Evolutionary conservation across 2,888 invertebrate species (phyloP).

Genomic region (Meteorus cinctellus): DNA sequence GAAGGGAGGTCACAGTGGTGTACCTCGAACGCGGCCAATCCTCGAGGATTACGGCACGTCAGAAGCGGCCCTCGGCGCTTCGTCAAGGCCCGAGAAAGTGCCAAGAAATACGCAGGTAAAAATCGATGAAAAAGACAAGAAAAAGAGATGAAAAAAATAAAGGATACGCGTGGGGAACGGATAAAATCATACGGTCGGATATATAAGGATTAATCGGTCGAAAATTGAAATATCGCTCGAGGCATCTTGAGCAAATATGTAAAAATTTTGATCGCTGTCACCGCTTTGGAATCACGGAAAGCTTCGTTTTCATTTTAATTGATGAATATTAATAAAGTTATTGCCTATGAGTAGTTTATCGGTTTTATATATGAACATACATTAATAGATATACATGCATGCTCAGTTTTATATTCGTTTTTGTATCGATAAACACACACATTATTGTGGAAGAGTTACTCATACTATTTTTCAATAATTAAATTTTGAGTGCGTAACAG

Average conservation of each 20-base stretch:
- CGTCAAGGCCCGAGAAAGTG: conserved; percentile 69
- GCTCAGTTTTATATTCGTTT: conserved; percentile 45
- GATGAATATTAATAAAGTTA: conserved; percentile 46
- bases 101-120: conserved; percentile 72
- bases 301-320: conserved; percentile 47
- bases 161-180: not conserved
- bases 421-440: conserved; percentile 45
- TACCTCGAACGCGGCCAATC: conserved; percentile 71
- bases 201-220: not conserved
- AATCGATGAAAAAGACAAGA: conserved; percentile 52
- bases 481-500: conserved; percentile 8
- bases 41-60: conserved; percentile 71
- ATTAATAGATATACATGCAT: conserved; percentile 32
- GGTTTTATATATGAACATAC: conserved; percentile 35
- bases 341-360: conserved; percentile 55
- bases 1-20: conserved; percentile 72
- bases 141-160: conserved; percentile 2
- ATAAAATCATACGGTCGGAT: not conserved
- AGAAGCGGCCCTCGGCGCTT: conserved; percentile 69
- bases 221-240: not conserved
- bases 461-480: conserved; percentile 7
- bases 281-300: conserved; percentile 53
- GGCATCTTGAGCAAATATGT: not conserved
- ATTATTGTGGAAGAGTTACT: conserved; percentile 33
- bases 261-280: conserved; percentile 48